Conservation (phyloP, 2,888 invertebrate species). For the Taenaris catops region DNA sequence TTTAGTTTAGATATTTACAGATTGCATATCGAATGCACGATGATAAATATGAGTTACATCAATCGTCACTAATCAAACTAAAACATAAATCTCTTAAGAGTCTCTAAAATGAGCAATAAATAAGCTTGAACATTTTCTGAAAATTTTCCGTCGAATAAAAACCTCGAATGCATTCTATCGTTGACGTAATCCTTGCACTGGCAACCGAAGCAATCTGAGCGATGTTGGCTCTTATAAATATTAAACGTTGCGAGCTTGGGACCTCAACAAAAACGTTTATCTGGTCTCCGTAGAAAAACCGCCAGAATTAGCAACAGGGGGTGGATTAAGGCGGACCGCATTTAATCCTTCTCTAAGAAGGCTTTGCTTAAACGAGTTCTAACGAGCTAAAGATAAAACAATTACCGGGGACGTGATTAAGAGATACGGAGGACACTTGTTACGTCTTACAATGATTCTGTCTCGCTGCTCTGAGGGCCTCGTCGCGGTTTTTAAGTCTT, state of each 20-base stretch:
- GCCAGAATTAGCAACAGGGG: conserved; percentile 75
- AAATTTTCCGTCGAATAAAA: conserved; percentile 46
- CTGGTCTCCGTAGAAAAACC: conserved; percentile 75
- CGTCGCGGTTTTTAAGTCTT: conserved; percentile 29
- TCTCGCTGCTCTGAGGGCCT: conserved; percentile 37
- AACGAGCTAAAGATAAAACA: conserved; percentile 80
- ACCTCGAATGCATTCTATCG: conserved; percentile 51
- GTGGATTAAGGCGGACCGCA: conserved; percentile 76
- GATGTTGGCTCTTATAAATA: conserved; percentile 72
- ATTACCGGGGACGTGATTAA: conserved; percentile 76
- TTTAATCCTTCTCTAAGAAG: conserved; percentile 80
- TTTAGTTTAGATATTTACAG: no score
- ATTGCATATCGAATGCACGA: no score
- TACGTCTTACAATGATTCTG: conserved; percentile 59
- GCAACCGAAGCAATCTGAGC: conserved; percentile 55
- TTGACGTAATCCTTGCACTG: conserved; percentile 58
- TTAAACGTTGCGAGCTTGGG: conserved; percentile 57
- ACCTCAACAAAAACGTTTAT: conserved; percentile 76
- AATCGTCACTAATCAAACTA: no score
- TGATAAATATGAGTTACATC: no score
- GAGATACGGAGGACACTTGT: conserved; percentile 77
- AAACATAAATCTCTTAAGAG: conserved; percentile 2
- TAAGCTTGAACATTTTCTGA: conserved; percentile 40
- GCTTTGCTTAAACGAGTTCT: conserved; percentile 80
- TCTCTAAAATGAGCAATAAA: conserved; percentile 18